Base-by-base conservation (phyloP, 1,140 invertebrate species). In the Potamilus streckersoni region DNA sequence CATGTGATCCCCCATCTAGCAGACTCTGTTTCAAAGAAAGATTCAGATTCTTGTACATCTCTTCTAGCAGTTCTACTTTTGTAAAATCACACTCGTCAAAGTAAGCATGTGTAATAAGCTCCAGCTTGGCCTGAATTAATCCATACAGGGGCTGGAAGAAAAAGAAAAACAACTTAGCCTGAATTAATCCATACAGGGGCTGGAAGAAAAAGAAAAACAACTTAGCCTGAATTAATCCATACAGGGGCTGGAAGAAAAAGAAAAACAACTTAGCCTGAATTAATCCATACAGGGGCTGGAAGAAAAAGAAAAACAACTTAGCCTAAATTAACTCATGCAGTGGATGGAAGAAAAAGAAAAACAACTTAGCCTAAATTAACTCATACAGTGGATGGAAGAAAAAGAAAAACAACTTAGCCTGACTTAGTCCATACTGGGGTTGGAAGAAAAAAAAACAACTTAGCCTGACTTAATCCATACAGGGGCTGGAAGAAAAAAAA, bases 41-140 rank as follows among this genome's bases (percentile, higher is more conserved):
- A 90, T 97, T 97, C 6, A 99, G 91, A 90, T 98, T 97, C 84
- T 94, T 93, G 90, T 95, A 99, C 62, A 97, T 97, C 88, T 99
- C 96, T 86, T 97, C 93, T 67, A 99, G 91, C 49, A 99, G 91
- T 89, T 96, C 94, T 70, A 95, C 95, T 68, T 91, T 85, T 23
- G 87, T 88, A 78, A 92, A 92, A 74, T 92, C 91, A 69, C 87
- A 79, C 91, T 98, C 96, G 78, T 97, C 94, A 90, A 99, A 99
- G 90, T 98, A 99, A 0, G 96, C 97, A 89, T 97, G 94, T 1
- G 98, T 98, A 76, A 99, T 98, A 4, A 99, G 91, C 72, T 96
- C 93, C 91, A 99, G 93, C 92, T 99, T 99, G 0, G 97, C 90
- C 68, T 87, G 84, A 57, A 90, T 86, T 31, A 88, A 69, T 31